phyloP scores from a whole-genome alignment of 2,797 vertebrate species.

The Phoebastria nigripes region DNA sequence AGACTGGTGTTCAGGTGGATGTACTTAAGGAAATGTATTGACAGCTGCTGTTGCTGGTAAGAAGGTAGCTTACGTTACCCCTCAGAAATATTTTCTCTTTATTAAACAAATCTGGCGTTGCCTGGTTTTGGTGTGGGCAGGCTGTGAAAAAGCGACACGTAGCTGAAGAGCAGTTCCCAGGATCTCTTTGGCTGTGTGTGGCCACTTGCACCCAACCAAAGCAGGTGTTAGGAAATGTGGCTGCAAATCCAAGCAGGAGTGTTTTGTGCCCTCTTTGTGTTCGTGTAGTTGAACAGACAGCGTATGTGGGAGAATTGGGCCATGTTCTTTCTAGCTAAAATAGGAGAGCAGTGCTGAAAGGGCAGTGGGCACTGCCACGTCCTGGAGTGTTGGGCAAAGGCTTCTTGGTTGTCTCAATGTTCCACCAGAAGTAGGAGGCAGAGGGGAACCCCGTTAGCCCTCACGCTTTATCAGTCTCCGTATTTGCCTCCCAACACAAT shows the following conservation, averaged over 20 bases:
- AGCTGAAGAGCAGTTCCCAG: background rate
- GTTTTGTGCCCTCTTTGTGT: background rate
- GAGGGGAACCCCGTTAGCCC: background rate
- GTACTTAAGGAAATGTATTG: background rate
- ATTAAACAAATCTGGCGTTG: background rate
- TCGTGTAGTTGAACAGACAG: fast-evolving
- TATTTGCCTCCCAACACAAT: background rate
- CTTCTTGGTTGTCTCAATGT: background rate
- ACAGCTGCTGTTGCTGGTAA: background rate
- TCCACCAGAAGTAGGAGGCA: background rate
- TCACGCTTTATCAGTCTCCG: background rate
- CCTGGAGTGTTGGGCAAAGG: background rate
- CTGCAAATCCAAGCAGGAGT: background rate
- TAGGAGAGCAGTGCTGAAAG: background rate
- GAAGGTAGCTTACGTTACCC: background rate
- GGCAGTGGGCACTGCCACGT: fast-evolving
- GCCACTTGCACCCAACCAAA: fast-evolving
- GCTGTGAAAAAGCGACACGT: fast-evolving
- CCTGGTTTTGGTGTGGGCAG: background rate
- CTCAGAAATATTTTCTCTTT: background rate
- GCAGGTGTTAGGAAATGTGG: fast-evolving
- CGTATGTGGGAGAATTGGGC: background rate
- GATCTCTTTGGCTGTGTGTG: background rate
- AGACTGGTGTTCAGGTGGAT: background rate
- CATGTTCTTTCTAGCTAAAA: fast-evolving